A percentile compares a stretch with the other conserved stretches of the same genome.
Evolutionary conservation across 2,888 invertebrate species (phyloP).

Genomic region (Cerceris rybyensis): DNA sequence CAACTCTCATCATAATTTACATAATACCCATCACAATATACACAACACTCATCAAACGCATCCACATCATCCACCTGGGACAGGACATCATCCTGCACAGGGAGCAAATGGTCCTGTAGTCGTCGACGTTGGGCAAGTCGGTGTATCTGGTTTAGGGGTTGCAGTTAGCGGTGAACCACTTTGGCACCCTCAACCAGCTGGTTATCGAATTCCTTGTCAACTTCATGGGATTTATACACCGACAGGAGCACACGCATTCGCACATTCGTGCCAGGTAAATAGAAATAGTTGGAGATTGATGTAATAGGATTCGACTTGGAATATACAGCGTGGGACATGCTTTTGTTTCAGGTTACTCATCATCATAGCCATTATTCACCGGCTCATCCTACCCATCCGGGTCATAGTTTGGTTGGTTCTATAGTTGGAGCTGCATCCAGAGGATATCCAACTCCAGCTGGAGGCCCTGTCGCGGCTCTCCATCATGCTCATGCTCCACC

Average conservation of each 20-base stretch:
- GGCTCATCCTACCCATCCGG: slow-evolving; percentile 74
- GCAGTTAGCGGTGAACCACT: slow-evolving; percentile 75
- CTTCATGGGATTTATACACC: slow-evolving; percentile 79
- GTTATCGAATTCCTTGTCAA: slow-evolving; percentile 78
- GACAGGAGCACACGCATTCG: slow-evolving; percentile 77
- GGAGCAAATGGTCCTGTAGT: slow-evolving; percentile 78
- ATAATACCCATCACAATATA: slow-evolving; percentile 76
- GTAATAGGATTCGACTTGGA: background rate
- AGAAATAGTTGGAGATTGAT: background rate
- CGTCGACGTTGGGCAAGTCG: slow-evolving; percentile 78
- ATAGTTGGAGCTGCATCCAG: slow-evolving; percentile 75
- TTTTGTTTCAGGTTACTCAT: slow-evolving; percentile 70
- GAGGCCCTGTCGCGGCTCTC: slow-evolving; percentile 76
- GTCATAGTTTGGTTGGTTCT: slow-evolving; percentile 75
- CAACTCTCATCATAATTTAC: slow-evolving; percentile 72
- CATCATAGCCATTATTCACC: slow-evolving; percentile 76
- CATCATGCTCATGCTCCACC: slow-evolving; percentile 76
- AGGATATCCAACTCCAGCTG: slow-evolving; percentile 76
- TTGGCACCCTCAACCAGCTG: slow-evolving; percentile 77
- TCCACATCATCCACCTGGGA: slow-evolving; percentile 74
- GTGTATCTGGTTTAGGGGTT: slow-evolving; percentile 77
- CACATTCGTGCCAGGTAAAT: slow-evolving; percentile 79
- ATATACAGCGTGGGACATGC: background rate
- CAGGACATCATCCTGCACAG: slow-evolving; percentile 77
- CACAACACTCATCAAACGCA: slow-evolving; percentile 77